phyloP scores from a whole-genome alignment of 2,888 invertebrate genomes.

The Drosophila ochracea region DNA sequence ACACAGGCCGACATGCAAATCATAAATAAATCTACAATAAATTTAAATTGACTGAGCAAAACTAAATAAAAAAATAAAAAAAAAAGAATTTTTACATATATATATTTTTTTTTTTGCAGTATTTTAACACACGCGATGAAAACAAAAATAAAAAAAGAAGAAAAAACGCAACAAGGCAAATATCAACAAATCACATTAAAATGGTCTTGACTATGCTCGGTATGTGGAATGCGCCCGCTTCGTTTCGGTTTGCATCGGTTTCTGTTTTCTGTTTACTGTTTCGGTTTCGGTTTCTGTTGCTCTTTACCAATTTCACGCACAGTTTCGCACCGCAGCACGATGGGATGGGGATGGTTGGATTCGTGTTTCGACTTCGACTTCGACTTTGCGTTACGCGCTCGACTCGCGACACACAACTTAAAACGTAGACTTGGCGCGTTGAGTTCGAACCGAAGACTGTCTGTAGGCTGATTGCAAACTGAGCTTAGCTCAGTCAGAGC shows the following conservation, averaged over 20 bases:
- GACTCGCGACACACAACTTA: conserved; percentile 20
- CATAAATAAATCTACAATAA: conserved; percentile 34
- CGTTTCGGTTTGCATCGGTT: conserved; percentile 27
- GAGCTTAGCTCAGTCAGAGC: conserved; percentile 17
- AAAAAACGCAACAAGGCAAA: conserved; percentile 17
- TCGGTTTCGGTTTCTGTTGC: conserved; percentile 44
- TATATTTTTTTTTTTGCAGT: conserved; percentile 16
- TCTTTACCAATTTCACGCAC: conserved; percentile 77
- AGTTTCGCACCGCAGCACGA: conserved; percentile 52
- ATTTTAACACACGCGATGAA: conserved; percentile 37
- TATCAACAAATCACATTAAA: conserved; percentile 45
- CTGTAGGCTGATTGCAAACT: conserved; percentile 37
- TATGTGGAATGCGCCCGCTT: conserved; percentile 46
- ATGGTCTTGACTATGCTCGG: conserved; percentile 43
- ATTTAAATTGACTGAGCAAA: conserved; percentile 26
- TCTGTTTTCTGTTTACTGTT: conserved; percentile 17
- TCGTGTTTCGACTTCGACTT: conserved; percentile 22
- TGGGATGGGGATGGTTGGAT: conserved; percentile 1
- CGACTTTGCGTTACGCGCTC: conserved; percentile 23
- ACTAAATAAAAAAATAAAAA: conserved; percentile 8
- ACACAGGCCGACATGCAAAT: conserved; percentile 18
- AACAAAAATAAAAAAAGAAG: conserved; percentile 15
- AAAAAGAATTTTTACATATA: conserved; percentile 5
- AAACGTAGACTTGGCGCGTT: conserved; percentile 53
- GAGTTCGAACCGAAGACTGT: conserved; percentile 71